Base-by-base conservation (phyloP, 53 echinoderm and acorn worm genomes). In the Echinometra lucunter region DNA sequence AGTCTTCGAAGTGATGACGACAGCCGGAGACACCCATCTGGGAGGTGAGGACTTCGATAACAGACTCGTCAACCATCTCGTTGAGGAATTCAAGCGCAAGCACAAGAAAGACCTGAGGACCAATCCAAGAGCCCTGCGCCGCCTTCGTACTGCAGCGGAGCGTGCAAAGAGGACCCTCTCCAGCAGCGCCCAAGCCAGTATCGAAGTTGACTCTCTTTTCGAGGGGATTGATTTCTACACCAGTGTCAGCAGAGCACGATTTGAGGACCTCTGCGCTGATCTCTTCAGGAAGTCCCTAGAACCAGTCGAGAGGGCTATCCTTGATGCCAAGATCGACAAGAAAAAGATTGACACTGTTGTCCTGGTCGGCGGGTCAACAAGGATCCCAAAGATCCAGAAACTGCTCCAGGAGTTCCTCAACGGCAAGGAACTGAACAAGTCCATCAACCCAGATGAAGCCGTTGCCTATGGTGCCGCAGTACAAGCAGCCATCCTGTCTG, bases 151-250 rank as follows among this genome's bases (percentile, higher is more conserved):
- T 12, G 97, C 98, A 38, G 96, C 96, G 44, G 97, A 98, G 88
- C 85, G 97, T 93, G 98, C 98, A 25, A 97, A 97, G 95, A 90
- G 97, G 58, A 96, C 97, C 25, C 92, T 98, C 3, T 97, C 98
- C 7, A 97, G 96, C 95, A 97, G 96, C 66, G 70, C 95, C 9
- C 97, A 97, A 66, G 97, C 97, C 21, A 95, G 47, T 90, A 96
- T 98, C 45, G 97, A 97, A 69, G 94, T 98, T 19, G 98, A 98
- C 93, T 97, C 97, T 4, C 75, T 98, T 58, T 96, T 92, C 63
- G 98, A 97, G 88, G 98, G 98, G 16, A 92, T 95, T 23, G 97
- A 97, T 80, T 98, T 97, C 91, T 97, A 97, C 95, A 98, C 98
- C 17, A 95, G 92, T 37, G 40, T 98, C 37, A 95, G 96, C 67